A percentile compares a stretch with the other conserved stretches of the same genome.
These are phyloP conservation scores for Ruditapes philippinarum DNA, from an alignment of 1,140 invertebrate species.

Conservation along the genomic window DNA sequence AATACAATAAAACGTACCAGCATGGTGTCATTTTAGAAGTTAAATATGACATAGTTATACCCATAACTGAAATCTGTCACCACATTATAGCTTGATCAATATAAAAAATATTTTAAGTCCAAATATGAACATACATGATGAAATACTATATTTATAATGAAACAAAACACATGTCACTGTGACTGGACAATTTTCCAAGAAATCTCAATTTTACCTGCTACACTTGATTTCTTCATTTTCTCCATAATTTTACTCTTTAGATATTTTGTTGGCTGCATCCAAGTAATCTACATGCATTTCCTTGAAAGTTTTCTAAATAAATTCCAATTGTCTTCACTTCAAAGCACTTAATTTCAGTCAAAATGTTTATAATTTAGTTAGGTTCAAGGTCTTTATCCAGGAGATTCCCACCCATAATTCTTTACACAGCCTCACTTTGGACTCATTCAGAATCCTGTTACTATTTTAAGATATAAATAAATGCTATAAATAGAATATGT, in stretches of 20 bases:
- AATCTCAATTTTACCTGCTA: slow-evolving; percentile 35
- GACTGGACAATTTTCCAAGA: too few relatives aligned
- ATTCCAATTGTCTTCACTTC: neutral
- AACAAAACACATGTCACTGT: too few relatives aligned
- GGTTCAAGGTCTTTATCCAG: slow-evolving; percentile 30
- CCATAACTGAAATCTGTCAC: too few relatives aligned
- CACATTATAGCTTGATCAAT: too few relatives aligned
- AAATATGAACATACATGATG: too few relatives aligned
- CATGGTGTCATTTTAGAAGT: too few relatives aligned
- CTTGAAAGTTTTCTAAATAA: slow-evolving; percentile 23
- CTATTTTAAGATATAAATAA: slow-evolving; percentile 15
- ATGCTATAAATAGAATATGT: slow-evolving; percentile 49
- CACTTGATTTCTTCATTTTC: slow-evolving; percentile 61
- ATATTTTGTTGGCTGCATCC: slow-evolving; percentile 64
- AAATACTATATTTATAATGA: too few relatives aligned
- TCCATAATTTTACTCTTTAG: slow-evolving; percentile 56
- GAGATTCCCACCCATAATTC: slow-evolving; percentile 66
- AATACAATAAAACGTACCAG: too few relatives aligned
- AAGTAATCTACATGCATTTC: slow-evolving; percentile 55
- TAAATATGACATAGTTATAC: too few relatives aligned
- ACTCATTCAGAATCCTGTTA: slow-evolving; percentile 9
- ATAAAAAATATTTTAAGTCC: too few relatives aligned
- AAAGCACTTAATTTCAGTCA: neutral
- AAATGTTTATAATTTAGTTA: slow-evolving; percentile 31
- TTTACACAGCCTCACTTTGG: slow-evolving; percentile 62